These are phyloP conservation scores for Telenomus remus DNA, from an alignment of 1,140 invertebrate species.

Conservation along the genomic window DNA sequence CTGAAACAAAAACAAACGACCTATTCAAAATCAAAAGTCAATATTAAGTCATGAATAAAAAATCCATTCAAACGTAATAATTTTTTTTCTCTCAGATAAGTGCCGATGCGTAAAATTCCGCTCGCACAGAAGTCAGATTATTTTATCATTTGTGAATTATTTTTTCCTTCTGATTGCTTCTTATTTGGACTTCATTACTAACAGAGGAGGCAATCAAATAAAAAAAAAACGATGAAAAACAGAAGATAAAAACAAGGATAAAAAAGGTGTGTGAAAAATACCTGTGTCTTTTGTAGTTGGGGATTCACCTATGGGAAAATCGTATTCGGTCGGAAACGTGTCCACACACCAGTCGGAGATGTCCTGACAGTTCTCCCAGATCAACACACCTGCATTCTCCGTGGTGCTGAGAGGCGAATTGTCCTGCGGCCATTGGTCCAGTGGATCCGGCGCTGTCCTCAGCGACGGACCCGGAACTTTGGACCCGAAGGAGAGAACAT, in stretches of 20 bases:
- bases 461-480: conserved; percentile 59
- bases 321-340: conserved; percentile 64
- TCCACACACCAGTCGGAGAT: conserved; percentile 68
- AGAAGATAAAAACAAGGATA: not conserved
- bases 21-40: no score
- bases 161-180: no score
- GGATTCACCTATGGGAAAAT: conserved; percentile 73
- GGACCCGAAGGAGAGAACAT: conserved; percentile 48
- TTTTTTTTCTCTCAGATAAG: no score
- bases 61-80: not conserved
- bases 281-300: conserved; percentile 65
- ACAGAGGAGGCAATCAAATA: no score
- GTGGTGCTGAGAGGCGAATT: conserved; percentile 5
- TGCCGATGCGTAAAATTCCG: no score
- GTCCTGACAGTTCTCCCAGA: conserved; percentile 74
- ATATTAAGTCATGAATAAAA: no score
- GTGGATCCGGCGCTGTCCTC: conserved; percentile 52
- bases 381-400: conserved; percentile 29
- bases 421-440: conserved; percentile 53
- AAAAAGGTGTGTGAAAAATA: conserved; percentile 28
- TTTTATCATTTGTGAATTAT: no score
- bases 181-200: no score
- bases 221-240: no score
- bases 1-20: conserved; percentile 4
- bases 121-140: no score